Evolutionary conservation across 2,888 invertebrate genomes (phyloP), one percentile per base, ranked within the genome.

Genomic region (Zaprionus lineosus): DNA sequence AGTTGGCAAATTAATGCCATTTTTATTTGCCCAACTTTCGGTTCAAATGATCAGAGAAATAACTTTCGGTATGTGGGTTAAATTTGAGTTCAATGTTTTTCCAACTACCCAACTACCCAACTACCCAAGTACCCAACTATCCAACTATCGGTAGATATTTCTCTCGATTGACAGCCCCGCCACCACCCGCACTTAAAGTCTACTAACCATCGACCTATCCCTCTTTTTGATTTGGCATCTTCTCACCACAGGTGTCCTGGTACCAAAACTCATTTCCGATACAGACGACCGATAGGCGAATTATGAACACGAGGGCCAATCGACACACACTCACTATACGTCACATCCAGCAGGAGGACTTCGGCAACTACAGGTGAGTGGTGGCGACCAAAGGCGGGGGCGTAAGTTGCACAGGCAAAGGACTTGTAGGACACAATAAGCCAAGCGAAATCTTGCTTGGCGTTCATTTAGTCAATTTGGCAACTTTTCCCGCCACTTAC

Each of bases 191-290:
- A 8, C 8, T 2, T 24, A n/a, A n/a, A n/a, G n/a, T n/a, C n/a
- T n/a, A 24, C 24, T 24, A 24, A 24, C 8, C 24, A 3, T 3
- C 3, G 19, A 5, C 19, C 5, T 5, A 3, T 3, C 5, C 19
- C 19, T 24, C 8, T 24, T 6, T n/a, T 33, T 19, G 36, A n/a
- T 46, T 29, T 50, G 15, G 14, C 11, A 36, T 41, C 3, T 37
- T 52, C 14, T 12, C 40, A 6, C 63, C 86, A 39, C 91, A 94
- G 93, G 93, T 94, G 39, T 91, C 93, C 8, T 94, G 94, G 94
- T 93, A 93, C 88, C 94, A 94, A 84, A 93, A 94, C 86, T 93
- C 93, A 58, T 93, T 93, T 79, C 92, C 92, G 0, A 89, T 94
- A 78, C 92, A 92, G 73, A 92, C 93, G 9, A 93, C 93, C n/a